Base-by-base conservation (phyloP, 2,888 invertebrate species). In the Phragmatobia fuliginosa region DNA sequence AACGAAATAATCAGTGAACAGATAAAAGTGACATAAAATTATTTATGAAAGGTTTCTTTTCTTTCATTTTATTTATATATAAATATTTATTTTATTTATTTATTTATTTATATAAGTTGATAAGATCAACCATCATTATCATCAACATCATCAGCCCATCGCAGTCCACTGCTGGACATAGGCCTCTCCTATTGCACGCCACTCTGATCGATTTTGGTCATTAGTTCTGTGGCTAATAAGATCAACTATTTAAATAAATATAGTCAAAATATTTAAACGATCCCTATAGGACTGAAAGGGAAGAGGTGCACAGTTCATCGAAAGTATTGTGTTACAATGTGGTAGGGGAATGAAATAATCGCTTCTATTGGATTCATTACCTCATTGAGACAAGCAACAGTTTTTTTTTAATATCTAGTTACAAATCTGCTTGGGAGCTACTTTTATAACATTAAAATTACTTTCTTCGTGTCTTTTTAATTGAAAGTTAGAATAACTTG, bases 361-460 rank as follows among this genome's bases (percentile, higher is more conserved):
- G 38, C 56, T 41, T 41, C 56, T 70, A 70, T 70, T 61, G 45
- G 52, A 65, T 52, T 68, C 63, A 62, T 60, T 66, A 38, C 65
- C 38, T 25, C 10, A 28, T 21, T 21, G 18, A 28, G 58, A 45
- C 8, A 21, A 14, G 38, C 28, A 60, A 49, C 59, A 60, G 59
- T 2, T 65, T 65, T 65, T 56, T 64, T 32, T 32, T 3, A 32
- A 33, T n/a, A 33, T 60, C 11, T 62, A 62, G 21, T 21, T 31
- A n/a, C 6, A 18, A 21, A 41, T 61, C 36, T 25, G 21, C 10
- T 36, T 36, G 36, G 2, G 36, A 25, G 38, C 4, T 8, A 5
- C 2, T 61, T 49, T 49, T 3, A n/a, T n/a, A n/a, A 3, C n/a
- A 10, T n/a, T n/a, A 2, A 49, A n/a, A 21, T 38, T 38, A 41